Percentiles rank a stretch among this genome's conserved stretches.
Evolutionary conservation across 1,140 invertebrate genomes (phyloP).

Genomic region (Drosophila setifemur): DNA sequence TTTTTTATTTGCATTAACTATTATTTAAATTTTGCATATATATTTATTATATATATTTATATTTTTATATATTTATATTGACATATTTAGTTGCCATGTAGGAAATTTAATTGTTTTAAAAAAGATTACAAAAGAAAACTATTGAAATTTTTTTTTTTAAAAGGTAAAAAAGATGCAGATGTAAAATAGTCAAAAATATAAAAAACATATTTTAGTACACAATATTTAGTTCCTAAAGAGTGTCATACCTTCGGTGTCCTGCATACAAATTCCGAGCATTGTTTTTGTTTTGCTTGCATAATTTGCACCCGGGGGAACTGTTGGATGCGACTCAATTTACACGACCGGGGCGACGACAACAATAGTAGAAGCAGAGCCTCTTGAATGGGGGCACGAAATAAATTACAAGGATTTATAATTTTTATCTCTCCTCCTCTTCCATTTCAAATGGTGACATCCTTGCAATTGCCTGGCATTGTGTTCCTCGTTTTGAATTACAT

Average conservation of each 20-base stretch:
- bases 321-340: conserved; percentile 45
- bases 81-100: too few relatives aligned
- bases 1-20: too few relatives aligned
- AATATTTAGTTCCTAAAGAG: neutral
- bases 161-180: neutral
- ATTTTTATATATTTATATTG: too few relatives aligned
- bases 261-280: neutral
- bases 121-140: too few relatives aligned
- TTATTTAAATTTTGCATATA: neutral
- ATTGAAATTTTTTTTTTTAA: too few relatives aligned
- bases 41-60: neutral
- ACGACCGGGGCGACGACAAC: conserved; percentile 30
- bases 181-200: neutral
- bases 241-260: neutral
- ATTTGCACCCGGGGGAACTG: conserved; percentile 24
- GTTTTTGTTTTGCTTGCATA: conserved; percentile 39
- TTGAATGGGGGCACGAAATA: conserved; percentile 58
- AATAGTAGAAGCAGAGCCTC: conserved; percentile 16
- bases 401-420: conserved; percentile 76
- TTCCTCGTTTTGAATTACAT: too few relatives aligned
- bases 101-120: too few relatives aligned
- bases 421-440: conserved; percentile 48
- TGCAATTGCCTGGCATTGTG: too few relatives aligned
- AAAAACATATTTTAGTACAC: too few relatives aligned
- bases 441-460: conserved; percentile 19